Evolutionary conservation across 2,113 vertebrate species (phyloP).

Genomic region (Pygathrix nemaeus): DNA sequence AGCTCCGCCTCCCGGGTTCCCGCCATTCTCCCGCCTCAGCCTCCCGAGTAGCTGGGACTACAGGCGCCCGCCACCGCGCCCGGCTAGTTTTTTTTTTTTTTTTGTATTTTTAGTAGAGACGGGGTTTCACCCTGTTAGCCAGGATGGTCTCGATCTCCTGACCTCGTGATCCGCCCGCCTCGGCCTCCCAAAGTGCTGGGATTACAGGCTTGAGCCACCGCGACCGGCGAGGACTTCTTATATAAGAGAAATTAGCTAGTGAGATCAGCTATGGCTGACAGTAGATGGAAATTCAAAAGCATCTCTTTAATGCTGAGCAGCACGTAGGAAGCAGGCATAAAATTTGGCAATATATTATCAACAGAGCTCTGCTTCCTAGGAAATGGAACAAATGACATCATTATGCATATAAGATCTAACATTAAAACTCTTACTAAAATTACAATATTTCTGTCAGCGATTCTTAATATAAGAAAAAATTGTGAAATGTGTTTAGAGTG

Average conservation of each 20-base stretch:
- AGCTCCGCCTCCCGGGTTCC: too few relatives aligned
- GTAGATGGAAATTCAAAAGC: neutral
- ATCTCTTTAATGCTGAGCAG: neutral
- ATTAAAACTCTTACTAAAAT: neutral
- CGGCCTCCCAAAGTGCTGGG: too few relatives aligned
- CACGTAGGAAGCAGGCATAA: neutral
- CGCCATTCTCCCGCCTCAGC: too few relatives aligned
- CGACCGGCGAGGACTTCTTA: neutral
- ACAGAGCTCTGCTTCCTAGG: neutral
- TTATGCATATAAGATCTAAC: neutral
- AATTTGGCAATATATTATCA: neutral
- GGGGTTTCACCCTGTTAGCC: too few relatives aligned
- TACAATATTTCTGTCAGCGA: neutral
- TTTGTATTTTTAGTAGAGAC: too few relatives aligned
- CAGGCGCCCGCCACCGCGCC: too few relatives aligned
- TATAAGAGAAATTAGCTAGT: neutral
- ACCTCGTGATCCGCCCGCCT: too few relatives aligned
- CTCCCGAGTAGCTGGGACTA: too few relatives aligned
- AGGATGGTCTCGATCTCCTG: too few relatives aligned
- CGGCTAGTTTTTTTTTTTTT: too few relatives aligned
- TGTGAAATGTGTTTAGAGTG: neutral
- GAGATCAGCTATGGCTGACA: neutral
- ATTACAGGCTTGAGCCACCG: too few relatives aligned
- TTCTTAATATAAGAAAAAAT: neutral
- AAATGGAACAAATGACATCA: neutral